phyloP scores from a whole-genome alignment of 2,797 vertebrate species.

The Chromis chromis region DNA sequence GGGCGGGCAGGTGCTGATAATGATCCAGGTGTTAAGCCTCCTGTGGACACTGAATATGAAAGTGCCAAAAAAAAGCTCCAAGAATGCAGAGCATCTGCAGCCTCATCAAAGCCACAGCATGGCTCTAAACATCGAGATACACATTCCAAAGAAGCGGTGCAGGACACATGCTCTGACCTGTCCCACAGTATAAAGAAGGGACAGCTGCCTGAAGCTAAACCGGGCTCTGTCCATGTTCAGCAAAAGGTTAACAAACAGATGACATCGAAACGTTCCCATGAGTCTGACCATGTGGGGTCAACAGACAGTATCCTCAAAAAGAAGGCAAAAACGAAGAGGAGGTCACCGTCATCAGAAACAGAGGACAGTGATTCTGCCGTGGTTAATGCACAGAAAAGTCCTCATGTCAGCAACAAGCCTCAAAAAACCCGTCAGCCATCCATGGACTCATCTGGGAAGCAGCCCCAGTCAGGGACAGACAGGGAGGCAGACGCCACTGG shows the following conservation, averaged over 20 bases:
- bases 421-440: background rate
- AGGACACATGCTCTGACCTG: background rate
- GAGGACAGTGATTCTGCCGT: background rate
- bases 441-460: background rate
- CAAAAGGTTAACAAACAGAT: background rate
- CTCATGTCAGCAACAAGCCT: background rate
- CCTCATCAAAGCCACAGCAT: background rate
- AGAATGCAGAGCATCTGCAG: background rate
- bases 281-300: background rate
- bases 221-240: no score
- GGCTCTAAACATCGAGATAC: background rate
- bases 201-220: background rate
- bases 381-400: background rate
- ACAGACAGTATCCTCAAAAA: background rate
- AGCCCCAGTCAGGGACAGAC: background rate
- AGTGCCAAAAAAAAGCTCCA: background rate
- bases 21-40: background rate
- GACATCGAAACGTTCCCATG: background rate
- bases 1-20: accelerated
- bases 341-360: background rate
- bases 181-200: background rate
- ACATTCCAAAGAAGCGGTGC: no score
- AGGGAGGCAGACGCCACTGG: no score
- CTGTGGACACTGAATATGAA: background rate
- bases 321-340: background rate